Conservation (phyloP, 1,140 invertebrate genomes). For the Temnothorax curvispinosus region DNA sequence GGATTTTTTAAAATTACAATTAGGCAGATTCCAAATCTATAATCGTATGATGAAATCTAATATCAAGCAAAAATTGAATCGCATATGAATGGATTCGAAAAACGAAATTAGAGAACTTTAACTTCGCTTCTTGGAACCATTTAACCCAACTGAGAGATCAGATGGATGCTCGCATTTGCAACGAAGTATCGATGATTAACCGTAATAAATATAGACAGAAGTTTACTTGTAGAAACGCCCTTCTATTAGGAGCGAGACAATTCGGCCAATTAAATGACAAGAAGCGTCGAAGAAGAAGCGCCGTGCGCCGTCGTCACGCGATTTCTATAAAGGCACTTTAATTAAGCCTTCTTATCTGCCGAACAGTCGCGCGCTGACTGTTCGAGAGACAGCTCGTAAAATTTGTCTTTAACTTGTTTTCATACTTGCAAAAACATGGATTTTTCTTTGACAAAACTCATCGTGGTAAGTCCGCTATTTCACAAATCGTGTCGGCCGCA, state of each 20-base stretch:
- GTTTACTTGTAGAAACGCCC: neutral
- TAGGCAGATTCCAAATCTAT: neutral
- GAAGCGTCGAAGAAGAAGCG: constrained; percentile 22
- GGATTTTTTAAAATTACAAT: neutral
- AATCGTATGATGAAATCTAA: neutral
- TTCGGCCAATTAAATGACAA: constrained; percentile 73
- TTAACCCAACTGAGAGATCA: neutral
- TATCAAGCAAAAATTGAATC: neutral
- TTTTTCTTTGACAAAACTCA: constrained; percentile 46
- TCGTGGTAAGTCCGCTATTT: constrained; percentile 55
- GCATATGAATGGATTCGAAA: neutral
- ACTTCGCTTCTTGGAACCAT: neutral
- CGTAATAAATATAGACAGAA: constrained; percentile 34
- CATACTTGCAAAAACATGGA: constrained; percentile 53
- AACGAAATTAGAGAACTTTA: neutral
- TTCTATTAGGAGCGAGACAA: constrained; percentile 38
- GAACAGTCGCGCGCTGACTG: constrained; percentile 42
- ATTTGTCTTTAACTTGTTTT: neutral
- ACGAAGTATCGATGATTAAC: constrained; percentile 1
- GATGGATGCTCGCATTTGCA: neutral
- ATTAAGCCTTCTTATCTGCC: constrained; percentile 49
- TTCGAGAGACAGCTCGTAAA: neutral
- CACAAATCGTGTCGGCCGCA: no score
- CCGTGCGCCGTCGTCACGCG: neutral
- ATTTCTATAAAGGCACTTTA: constrained; percentile 70